phyloP scores from a whole-genome alignment of 2,113 vertebrate species.

The Aythya baeri region DNA sequence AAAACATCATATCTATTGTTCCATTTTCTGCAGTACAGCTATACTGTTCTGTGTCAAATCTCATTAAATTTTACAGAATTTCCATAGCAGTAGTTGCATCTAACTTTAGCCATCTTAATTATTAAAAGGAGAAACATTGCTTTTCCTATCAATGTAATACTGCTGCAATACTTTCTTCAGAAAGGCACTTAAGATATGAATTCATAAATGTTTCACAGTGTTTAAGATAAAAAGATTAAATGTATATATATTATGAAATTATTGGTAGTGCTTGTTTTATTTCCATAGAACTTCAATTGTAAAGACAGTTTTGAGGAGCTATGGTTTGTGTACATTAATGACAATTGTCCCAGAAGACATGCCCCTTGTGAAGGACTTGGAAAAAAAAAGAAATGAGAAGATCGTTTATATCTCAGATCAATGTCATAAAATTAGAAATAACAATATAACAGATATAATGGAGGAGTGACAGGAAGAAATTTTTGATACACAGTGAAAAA shows the following conservation, averaged over 20 bases:
- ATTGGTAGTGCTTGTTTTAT: background rate
- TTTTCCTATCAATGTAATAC: background rate
- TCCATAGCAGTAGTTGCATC: background rate
- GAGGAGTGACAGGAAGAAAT: background rate
- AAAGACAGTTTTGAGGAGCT: background rate
- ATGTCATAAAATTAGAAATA: background rate
- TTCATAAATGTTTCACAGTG: background rate
- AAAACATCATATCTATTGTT: constrained; percentile 28
- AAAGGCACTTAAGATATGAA: background rate
- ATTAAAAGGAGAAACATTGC: background rate
- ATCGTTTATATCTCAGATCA: background rate
- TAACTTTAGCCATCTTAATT: background rate
- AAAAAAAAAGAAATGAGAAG: background rate
- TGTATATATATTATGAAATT: background rate
- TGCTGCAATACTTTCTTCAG: background rate
- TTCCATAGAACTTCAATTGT: background rate
- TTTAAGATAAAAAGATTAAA: background rate
- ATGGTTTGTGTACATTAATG: background rate
- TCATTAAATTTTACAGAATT: constrained; percentile 28
- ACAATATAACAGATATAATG: background rate
- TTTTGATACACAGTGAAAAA: background rate
- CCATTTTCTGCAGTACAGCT: background rate
- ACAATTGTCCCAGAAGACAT: background rate
- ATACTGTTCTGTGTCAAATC: constrained; percentile 5
- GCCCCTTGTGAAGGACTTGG: background rate